Percentiles rank a stretch among this genome's conserved stretches.
phyloP scores from a whole-genome alignment of 2,888 invertebrate species.

The Lissonota sp. region DNA sequence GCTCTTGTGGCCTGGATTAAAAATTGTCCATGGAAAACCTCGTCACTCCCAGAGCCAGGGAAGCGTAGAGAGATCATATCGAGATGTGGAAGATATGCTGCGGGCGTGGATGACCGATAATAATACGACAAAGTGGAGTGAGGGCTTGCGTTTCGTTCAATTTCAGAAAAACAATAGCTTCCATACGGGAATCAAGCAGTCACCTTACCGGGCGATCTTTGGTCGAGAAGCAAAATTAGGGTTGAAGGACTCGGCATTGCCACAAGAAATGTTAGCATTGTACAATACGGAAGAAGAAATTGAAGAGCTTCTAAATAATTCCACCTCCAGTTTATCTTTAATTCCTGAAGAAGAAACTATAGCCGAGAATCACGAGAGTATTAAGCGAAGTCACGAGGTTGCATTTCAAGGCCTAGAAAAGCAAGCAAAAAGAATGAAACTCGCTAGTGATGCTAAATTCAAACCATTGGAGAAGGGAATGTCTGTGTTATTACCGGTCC shows the following conservation, averaged over 20 bases:
- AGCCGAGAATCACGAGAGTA: background rate
- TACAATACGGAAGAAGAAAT: background rate
- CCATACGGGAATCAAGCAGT: conserved; percentile 1
- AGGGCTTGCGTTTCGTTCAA: conserved; percentile 80
- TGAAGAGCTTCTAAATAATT: too few relatives aligned
- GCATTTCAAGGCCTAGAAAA: background rate
- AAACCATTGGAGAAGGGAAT: background rate
- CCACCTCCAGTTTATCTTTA: too few relatives aligned
- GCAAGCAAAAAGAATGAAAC: conserved; percentile 5
- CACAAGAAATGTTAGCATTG: background rate
- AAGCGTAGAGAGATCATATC: conserved; percentile 66
- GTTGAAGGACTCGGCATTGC: background rate
- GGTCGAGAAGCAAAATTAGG: background rate
- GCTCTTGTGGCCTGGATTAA: conserved; percentile 68
- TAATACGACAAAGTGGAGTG: conserved; percentile 78
- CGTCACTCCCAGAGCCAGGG: conserved; percentile 70
- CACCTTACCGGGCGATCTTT: conserved; percentile 17
- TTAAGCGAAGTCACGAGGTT: conserved; percentile 4
- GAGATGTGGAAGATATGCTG: conserved; percentile 71
- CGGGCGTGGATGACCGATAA: conserved; percentile 79
- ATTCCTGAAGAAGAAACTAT: too few relatives aligned
- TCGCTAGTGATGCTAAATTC: conserved; percentile 7
- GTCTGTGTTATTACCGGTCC: too few relatives aligned
- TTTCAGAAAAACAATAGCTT: conserved; percentile 79
- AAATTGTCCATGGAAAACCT: conserved; percentile 72